Evolutionary conservation across 2,888 invertebrate species (phyloP), one percentile per base, ranked within the genome.

Genomic region (Parthenolecanium corni): DNA sequence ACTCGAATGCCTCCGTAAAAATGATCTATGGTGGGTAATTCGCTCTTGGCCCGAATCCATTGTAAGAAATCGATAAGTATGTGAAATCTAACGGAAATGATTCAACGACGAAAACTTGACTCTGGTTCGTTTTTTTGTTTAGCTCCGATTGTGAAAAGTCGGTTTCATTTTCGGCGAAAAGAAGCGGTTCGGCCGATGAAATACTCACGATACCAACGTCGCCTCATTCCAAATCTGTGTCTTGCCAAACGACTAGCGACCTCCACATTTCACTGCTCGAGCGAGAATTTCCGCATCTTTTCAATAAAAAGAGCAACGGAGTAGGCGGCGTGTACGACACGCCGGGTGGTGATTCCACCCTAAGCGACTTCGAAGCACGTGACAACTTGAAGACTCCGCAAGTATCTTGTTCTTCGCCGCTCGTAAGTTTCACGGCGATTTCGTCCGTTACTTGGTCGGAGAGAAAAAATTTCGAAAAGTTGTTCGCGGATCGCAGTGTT

Each of bases 231-330:
- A 61, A 38, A 49, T 36, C 31, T 1, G 54, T 63, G 9, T 53
- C 54, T 36, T 53, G 53, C 23, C 63, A 63, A 23, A 63, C 63
- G 16, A 46, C 54, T 2, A 18, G 44, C 1, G 63, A 54, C 14
- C 24, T 63, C 2, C 63, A 54, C 31, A 20, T 46, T 2, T 53
- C 44, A 1, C 18, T 63, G 12, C 23, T 63, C 31, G 36, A 21
- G 4, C 46, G 46, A 63, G 54, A 63, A 47, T 63, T 63, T 21
- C 63, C 63, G 2, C 51, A 61, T 40, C 24, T 61, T 11, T 51
- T 61, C 5, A 25, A 49, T 5, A 38, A 54, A 49, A n/a, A 23
- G 9, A 18, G 9, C 1, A 46, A 20, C 16, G 23, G 14, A 4
- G 21, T 24, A 1, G 6, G 11, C n/a, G 51, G 51, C 21, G 61